Conservation (phyloP, 2,888 invertebrate species). For the Linnaemya tessellans region DNA sequence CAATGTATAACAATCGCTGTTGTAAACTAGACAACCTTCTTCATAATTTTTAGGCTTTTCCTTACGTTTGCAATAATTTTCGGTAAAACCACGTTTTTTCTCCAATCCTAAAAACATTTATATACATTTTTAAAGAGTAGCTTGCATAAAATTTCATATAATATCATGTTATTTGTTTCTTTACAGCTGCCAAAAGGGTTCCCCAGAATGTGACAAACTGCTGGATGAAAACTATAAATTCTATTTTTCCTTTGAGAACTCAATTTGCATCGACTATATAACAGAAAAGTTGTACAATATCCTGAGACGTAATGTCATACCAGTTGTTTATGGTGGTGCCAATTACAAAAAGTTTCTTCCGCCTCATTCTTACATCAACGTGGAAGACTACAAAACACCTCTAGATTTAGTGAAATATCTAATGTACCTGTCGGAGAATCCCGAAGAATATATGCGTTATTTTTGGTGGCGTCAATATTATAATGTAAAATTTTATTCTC, state of each 20-base stretch:
- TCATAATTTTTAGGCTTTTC: too few relatives aligned
- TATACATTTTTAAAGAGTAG: too few relatives aligned
- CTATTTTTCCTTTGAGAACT: conserved; percentile 88
- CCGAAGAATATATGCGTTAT: conserved; percentile 86
- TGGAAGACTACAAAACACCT: conserved; percentile 85
- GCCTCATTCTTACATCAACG: conserved; percentile 87
- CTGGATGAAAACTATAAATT: conserved; percentile 86
- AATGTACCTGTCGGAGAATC: conserved; percentile 81
- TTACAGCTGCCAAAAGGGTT: conserved; percentile 78
- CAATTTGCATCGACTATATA: conserved; percentile 88
- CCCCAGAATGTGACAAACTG: conserved; percentile 81
- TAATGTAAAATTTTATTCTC: conserved; percentile 80
- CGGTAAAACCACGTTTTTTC: too few relatives aligned
- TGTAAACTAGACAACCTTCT: too few relatives aligned
- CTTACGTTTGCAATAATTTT: too few relatives aligned
- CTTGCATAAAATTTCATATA: too few relatives aligned
- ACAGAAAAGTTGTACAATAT: conserved; percentile 85
- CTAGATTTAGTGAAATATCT: conserved; percentile 86
- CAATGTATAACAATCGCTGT: too few relatives aligned
- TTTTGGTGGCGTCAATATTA: conserved; percentile 87
- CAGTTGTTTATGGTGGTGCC: conserved; percentile 88
- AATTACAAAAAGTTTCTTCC: conserved; percentile 86
- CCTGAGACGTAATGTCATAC: conserved; percentile 84
- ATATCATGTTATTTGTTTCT: too few relatives aligned
- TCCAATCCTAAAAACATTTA: too few relatives aligned